Evolutionary conservation across 2,113 vertebrate genomes (phyloP).

Genomic region (Brachypteracias leptosomus): DNA sequence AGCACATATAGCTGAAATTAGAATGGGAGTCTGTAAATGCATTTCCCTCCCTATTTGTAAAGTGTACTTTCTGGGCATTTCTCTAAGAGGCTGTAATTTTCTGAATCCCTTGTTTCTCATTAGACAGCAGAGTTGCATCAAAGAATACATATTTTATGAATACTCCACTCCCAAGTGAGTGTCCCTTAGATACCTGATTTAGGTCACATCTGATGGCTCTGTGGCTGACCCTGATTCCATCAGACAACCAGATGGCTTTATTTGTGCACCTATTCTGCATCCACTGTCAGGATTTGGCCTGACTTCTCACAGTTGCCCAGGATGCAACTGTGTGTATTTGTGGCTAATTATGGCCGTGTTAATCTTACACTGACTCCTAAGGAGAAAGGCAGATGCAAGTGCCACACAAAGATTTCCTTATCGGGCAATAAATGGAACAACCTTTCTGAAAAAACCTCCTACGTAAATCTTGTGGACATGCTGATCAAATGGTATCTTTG

Average conservation of each 20-base stretch:
- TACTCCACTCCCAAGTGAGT: not conserved
- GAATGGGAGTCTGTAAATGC: not conserved
- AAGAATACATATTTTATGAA: constrained; percentile 33
- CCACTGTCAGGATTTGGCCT: constrained; percentile 7
- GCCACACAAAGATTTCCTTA: not conserved
- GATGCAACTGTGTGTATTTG: not conserved
- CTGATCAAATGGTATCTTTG: not conserved
- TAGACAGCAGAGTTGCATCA: constrained; percentile 6
- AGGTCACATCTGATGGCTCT: constrained; percentile 37
- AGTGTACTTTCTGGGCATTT: constrained; percentile 11
- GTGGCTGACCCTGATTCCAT: constrained; percentile 49
- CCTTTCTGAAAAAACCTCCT: not conserved
- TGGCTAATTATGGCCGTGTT: not conserved
- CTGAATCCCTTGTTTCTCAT: constrained; percentile 15
- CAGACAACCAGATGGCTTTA: constrained; percentile 60
- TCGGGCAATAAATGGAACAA: not conserved
- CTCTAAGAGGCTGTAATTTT: not conserved
- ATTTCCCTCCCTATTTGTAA: not conserved
- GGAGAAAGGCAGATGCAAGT: not conserved
- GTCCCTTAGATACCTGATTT: constrained; percentile 36
- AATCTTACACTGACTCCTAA: not conserved
- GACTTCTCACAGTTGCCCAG: not conserved
- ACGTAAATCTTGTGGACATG: not conserved
- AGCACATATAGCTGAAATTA: constrained; percentile 10
- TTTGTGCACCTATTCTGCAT: constrained; percentile 25